Percentiles rank a stretch among this genome's conserved stretches.
Conservation (phyloP, 64 coral and sea anemone species). For the Exaiptasia diaphana region DNA sequence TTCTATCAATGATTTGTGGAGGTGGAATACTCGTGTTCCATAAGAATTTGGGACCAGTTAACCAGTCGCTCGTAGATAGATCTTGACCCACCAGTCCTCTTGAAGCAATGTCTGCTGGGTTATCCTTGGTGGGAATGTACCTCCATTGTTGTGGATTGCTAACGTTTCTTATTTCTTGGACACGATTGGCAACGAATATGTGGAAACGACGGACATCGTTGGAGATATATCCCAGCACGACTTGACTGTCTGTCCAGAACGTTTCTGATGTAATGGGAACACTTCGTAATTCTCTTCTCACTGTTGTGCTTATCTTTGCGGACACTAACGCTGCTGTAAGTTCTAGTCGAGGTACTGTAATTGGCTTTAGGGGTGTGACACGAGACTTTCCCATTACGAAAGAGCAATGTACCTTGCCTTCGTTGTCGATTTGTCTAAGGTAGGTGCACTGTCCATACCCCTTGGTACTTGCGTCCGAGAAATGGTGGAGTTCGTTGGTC, state of each 20-base stretch:
- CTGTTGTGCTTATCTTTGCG: background rate
- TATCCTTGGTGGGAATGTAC: background rate
- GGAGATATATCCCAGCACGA: background rate
- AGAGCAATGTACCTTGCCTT: too few species aligned
- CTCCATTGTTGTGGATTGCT: background rate
- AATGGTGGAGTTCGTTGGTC: too few species aligned
- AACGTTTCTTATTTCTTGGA: background rate
- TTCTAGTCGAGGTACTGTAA: background rate
- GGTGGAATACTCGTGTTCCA: background rate
- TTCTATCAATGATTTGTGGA: background rate
- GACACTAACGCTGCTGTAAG: background rate
- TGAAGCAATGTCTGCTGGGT: background rate
- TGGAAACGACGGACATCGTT: background rate
- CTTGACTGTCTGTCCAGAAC: background rate
- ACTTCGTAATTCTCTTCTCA: background rate
- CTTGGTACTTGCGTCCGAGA: too few species aligned
- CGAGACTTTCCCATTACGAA: too few species aligned
- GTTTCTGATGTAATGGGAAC: background rate
- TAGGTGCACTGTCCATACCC: too few species aligned
- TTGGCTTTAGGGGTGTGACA: too few species aligned
- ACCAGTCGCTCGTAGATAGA: background rate
- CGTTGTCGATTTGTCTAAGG: too few species aligned
- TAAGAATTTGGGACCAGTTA: background rate
- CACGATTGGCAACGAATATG: background rate
- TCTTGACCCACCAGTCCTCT: background rate